Evolutionary conservation across 1,140 invertebrate genomes (phyloP), one percentile per base, ranked within the genome.

Genomic region (Homarus americanus): DNA sequence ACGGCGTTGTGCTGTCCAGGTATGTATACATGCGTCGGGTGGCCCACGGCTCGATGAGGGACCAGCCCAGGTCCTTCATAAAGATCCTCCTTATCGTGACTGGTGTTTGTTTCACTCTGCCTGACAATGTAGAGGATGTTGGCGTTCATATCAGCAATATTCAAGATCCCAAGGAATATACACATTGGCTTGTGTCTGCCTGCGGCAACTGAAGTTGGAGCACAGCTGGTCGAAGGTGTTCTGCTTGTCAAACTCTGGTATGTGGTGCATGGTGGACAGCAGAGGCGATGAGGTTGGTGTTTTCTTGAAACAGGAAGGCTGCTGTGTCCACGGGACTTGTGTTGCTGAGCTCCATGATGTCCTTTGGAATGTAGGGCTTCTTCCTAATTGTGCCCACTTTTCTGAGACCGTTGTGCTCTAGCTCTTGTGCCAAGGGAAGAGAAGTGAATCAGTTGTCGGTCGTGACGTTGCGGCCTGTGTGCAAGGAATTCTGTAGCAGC

Each of bases 391-490:
- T 84, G 32, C 63, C 66, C 32, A 84, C 82, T 7, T n/a, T 72
- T 0, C 17, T 40, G 17, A 84, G 15, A 34, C 66, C 66, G 12
- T 24, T n/a, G 7, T 84, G 28, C 34, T 34, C 3, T 9, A 84
- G 82, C 4, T 5, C 63, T 24, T 73, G 38, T 34, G 38, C 82
- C 69, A 84, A 32, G 36, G 36, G 63, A 36, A 84, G 63, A 4
- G 66, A 84, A 10, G 82, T 84, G 66, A 84, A 84, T 40, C 82
- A 84, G 82, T 84, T 84, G 40, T 84, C 38, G 17, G 63, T 72
- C 15, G 63, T 72, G 24, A 84, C 82, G n/a, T 58, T 84, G 7
- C 58, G 12, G 58, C 49, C 82, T 38, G 63, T 41, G 2, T 32
- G 24, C 9, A 5, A 7, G 63, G 32, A 84, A 66, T 69, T 28